Evolutionary conservation across 2,888 invertebrate genomes (phyloP).

Genomic region (Habroteleia sp.): DNA sequence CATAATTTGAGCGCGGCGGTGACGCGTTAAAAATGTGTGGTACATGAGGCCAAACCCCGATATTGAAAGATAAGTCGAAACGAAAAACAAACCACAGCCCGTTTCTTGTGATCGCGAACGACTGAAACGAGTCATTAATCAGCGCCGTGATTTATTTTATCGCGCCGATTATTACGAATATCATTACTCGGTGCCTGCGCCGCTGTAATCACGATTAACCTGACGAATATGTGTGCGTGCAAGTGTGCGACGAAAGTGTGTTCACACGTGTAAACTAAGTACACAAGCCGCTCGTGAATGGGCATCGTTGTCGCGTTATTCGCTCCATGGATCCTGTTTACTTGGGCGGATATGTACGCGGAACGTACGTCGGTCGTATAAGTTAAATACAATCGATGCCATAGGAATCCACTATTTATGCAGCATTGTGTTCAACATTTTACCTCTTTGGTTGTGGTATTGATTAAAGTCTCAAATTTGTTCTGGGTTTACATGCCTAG

Average conservation of each 20-base stretch:
- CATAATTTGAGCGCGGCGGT: slow-evolving; percentile 16
- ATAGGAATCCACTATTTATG: slow-evolving; percentile 31
- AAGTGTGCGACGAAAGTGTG: slow-evolving; percentile 41
- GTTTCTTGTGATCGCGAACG: slow-evolving; percentile 13
- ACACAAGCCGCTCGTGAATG: slow-evolving; percentile 46
- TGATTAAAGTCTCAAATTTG: slow-evolving; percentile 24
- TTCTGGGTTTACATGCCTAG: slow-evolving; percentile 7
- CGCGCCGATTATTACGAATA: slow-evolving; percentile 49
- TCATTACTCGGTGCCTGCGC: slow-evolving; percentile 26
- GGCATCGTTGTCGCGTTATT: slow-evolving; percentile 50
- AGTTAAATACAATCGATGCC: slow-evolving; percentile 42
- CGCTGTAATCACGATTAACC: slow-evolving; percentile 23
- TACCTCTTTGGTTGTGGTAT: slow-evolving; percentile 6
- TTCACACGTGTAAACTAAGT: slow-evolving; percentile 47
- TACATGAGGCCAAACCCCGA: slow-evolving; percentile 10
- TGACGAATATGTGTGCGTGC: slow-evolving; percentile 12
- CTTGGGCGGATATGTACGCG: slow-evolving; percentile 35
- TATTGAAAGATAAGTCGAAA: slow-evolving; percentile 17
- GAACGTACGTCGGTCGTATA: slow-evolving; percentile 18
- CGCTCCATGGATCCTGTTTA: slow-evolving; percentile 49
- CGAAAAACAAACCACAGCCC: slow-evolving; percentile 23
- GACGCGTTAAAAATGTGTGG: slow-evolving; percentile 11
- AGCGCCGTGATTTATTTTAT: slow-evolving; percentile 34
- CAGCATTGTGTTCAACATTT: slow-evolving; percentile 21
- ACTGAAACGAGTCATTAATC: slow-evolving; percentile 38